Evolutionary conservation across 2,888 invertebrate species (phyloP), one percentile per base, ranked within the genome.

Genomic region (Hemistola chrysoprasaria): DNA sequence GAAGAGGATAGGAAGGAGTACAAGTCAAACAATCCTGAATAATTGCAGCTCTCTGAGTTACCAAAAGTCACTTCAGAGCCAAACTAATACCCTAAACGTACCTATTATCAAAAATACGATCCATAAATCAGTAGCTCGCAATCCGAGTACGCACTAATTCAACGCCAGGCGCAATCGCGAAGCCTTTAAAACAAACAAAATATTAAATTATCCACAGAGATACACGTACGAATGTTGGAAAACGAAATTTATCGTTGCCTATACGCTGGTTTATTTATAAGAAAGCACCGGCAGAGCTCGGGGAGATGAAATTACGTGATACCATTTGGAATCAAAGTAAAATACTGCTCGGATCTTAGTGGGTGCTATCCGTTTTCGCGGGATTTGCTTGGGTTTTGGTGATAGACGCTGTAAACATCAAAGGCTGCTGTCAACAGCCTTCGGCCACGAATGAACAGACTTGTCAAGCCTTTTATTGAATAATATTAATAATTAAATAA

Each of bases 231-330:
- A 78, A 78, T 74, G 77, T 73, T 78, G 74, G 70, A 71, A 77
- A 74, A 66, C 71, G 71, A 75, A 81, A 87, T 87, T 86, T 86
- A 87, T 87, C 62, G 82, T 77, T 75, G 78, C 78, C 84, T 85
- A 85, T 87, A 85, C 71, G 69, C 77, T 86, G 82, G 76, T 84
- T 87, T 87, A 87, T 87, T 87, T 87, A 87, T 85, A 87, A 86
- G 86, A 85, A 84, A 81, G 79, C 79, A 76, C 71, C 74, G 70
- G 62, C 65, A 59, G 66, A 64, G 71, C 72, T 71, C 65, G 53
- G 79, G 79, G 85, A 86, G 85, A 86, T 86, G 84, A 82, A 87
- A 87, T 86, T 87, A 87, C 87, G 87, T 87, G 87, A 87, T 87
- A 85, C 84, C 80, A 87, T 87, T 87, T 72, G 75, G 75, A 81